Evolutionary conservation across 23 tunicate genomes (phyloP), one percentile per base, ranked within the genome.

Genomic region (Halocynthia roretzi): DNA sequence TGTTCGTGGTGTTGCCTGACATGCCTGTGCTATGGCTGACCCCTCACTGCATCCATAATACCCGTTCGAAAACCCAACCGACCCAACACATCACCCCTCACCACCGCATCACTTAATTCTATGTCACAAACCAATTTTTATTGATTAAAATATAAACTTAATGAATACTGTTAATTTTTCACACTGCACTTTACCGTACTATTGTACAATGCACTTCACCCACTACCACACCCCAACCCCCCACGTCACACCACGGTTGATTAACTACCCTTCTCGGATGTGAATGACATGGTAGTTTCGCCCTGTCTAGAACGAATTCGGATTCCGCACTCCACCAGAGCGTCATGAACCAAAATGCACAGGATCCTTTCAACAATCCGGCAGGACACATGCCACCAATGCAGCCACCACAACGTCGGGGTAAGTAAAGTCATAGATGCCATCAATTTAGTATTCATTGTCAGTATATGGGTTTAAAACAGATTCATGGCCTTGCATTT

Each of bases 251-350:
- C 60, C 71, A 48, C 17, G 51, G 51, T 50, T 67, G 52, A 17
- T n/a, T 17, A 19, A 21, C 44, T 18, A 18, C 79, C 31, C 17
- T 65, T 20, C 31, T 8, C 31, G 70, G 70, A 48, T 6, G 31
- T 15, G 70, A 20, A 40, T 62, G 69, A 53, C 52, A 72, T 77
- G 58, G 23, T 86, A 83, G 98, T 82, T 86, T 92, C 83, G 85
- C 91, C 77, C 91, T 92, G 82, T 92, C 98, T 90, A 92, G 98
- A 75, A 92, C 98, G 79, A 86, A 92, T 76, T 92, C 98, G 5
- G 98, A 92, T 69, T 92, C 98, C 10, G 98, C 98, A 49, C 82
- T 92, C 18, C 98, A 92, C 62, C 98, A 92, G 69, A 92, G 91
- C 71, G 98, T 83, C 65, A 86, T 92, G 97, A 85, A 90, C 55